A percentile compares a stretch with the other conserved stretches of the same genome.
Evolutionary conservation across 2,888 invertebrate species (phyloP).

Genomic region (Apamea sordens): DNA sequence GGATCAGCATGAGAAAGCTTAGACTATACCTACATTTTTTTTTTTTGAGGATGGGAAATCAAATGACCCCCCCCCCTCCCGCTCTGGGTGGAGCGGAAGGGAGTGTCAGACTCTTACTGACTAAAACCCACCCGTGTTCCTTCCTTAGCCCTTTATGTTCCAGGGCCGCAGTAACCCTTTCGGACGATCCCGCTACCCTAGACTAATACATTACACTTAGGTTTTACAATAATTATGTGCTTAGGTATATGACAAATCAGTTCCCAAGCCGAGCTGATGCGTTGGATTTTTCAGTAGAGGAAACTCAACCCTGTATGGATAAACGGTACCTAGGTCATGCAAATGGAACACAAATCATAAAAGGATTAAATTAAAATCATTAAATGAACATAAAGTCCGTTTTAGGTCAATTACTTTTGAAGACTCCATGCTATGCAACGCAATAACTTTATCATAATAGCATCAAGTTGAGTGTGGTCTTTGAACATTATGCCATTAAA

Average conservation of each 20-base stretch:
- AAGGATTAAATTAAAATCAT: not conserved
- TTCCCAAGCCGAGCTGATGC: not conserved
- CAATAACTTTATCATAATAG: conserved; percentile 28
- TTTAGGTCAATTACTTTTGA: conserved; percentile 6
- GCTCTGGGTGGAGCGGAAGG: too few relatives aligned
- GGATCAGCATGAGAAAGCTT: too few relatives aligned
- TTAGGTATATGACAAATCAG: not conserved
- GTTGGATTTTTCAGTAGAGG: not conserved
- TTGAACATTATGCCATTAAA: conserved; percentile 17
- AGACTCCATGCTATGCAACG: not conserved
- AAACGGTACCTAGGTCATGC: not conserved
- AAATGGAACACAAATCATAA: not conserved
- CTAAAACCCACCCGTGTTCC: too few relatives aligned
- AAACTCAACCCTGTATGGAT: not conserved
- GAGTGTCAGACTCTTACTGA: too few relatives aligned
- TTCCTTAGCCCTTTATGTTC: too few relatives aligned
- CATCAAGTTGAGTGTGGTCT: conserved; percentile 51
- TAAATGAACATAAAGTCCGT: not conserved
- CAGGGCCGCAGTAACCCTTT: too few relatives aligned
- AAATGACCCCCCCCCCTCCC: too few relatives aligned
- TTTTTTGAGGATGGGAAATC: too few relatives aligned
- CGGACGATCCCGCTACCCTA: too few relatives aligned
- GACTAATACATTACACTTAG: too few relatives aligned
- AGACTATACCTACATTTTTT: too few relatives aligned
- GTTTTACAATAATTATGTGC: too few relatives aligned